Evolutionary conservation across 1,140 invertebrate species (phyloP).

Genomic region (Colletes gigas): DNA sequence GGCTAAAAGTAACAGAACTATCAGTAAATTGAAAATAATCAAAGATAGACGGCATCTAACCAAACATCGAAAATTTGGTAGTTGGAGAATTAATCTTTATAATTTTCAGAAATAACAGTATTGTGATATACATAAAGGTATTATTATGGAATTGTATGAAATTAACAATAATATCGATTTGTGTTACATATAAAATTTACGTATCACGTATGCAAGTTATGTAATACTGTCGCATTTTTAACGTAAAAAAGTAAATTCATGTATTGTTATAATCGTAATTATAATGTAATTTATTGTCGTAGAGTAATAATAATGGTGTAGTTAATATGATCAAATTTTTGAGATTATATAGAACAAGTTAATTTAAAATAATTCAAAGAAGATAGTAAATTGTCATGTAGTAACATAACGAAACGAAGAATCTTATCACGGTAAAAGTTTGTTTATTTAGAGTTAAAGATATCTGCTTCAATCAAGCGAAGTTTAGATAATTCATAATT

Average conservation of each 20-base stretch:
- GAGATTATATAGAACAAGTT: neutral
- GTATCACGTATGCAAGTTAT: neutral
- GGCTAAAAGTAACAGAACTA: neutral
- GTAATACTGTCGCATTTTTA: neutral
- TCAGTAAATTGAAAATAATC: neutral
- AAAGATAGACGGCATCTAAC: constrained; percentile 16
- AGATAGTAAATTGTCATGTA: neutral
- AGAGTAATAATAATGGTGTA: neutral
- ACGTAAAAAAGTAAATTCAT: neutral
- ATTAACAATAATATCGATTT: constrained; percentile 26
- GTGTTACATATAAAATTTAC: neutral
- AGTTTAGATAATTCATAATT: neutral
- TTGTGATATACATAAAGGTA: constrained; percentile 46
- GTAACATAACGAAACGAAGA: neutral
- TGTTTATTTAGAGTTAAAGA: neutral
- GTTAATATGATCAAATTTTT: neutral
- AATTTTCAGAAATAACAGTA: constrained; percentile 25
- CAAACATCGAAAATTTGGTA: constrained; percentile 5
- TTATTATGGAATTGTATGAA: constrained; percentile 18
- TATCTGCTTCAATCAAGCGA: neutral
- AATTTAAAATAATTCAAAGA: neutral
- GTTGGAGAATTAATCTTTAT: constrained; percentile 15
- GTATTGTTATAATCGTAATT: neutral
- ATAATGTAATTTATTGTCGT: neutral
- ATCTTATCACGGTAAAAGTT: neutral